Base-by-base conservation (phyloP, 2,888 invertebrate genomes). In the Agonum fuliginosum region DNA sequence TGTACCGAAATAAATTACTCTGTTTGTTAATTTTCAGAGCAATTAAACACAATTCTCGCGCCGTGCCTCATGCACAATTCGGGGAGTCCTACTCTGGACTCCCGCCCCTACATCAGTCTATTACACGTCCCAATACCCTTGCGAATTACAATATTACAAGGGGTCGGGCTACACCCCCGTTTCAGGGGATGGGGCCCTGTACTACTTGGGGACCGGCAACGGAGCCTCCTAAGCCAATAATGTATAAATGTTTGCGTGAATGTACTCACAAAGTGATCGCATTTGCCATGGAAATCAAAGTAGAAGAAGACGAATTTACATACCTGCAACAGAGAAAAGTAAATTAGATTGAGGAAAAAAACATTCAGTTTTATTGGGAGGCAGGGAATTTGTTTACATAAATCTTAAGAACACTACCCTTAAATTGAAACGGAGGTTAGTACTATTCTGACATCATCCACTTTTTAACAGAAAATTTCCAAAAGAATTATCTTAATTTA, bases 81-180 rank as follows among this genome's bases (percentile, higher is more conserved):
- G 30, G 69, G 43, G 34, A 69, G 41, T 41, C 22, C 75, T 22
- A 8, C 46, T 24, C 74, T 65, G 75, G 2, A 37, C 24, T 43
- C 51, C 10, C 51, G n/a, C 37, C 20, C 67, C 72, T 77, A 74
- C 72, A 77, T 78, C 69, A 78, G 80, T 79, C 83, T 84, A 85
- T 85, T 84, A 83, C 84, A 84, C 85, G 83, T 83, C 82, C 84
- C 84, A 84, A 84, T 84, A 84, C 84, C 82, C 83, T 81, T 81
- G 81, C 81, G 83, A 82, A 82, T 82, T 84, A 84, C 84, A 85
- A 85, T 85, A 83, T 85, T 83, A 84, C 84, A 82, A 83, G 58
- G 58, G 58, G 58, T 62, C 3, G 46, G 14, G 30, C 30, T 30
- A 82, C 82, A 19, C 71, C 14, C 41, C 67, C 71, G 27, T 30